These are phyloP conservation scores for Eptatretus burgeri DNA, from an alignment of 2,113 vertebrate species.

Conservation along the genomic window DNA sequence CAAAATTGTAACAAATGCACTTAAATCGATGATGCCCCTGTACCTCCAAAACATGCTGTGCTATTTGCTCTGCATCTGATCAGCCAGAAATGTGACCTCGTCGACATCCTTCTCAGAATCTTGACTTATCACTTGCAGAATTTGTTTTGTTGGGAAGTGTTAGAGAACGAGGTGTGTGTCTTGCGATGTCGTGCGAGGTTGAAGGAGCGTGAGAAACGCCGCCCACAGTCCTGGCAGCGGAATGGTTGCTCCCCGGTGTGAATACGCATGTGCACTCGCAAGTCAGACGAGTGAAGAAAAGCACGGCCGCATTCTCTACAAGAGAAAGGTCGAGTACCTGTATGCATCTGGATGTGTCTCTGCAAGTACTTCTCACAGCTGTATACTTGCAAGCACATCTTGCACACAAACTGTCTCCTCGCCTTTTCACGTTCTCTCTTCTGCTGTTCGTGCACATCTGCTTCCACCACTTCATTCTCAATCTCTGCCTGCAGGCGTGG, in stretches of 20 bases:
- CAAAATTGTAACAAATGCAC: no score
- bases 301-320: not conserved
- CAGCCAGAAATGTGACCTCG: no score
- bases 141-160: not conserved
- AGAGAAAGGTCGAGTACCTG: not conserved
- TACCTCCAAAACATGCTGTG: no score
- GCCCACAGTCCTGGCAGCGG: not conserved
- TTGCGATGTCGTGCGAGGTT: constrained; percentile 1
- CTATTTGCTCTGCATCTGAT: no score
- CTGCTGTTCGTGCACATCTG: no score
- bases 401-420: not conserved
- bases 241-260: not conserved
- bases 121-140: no score
- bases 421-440: no score
- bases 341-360: not conserved
- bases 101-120: no score
- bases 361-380: not conserved
- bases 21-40: no score
- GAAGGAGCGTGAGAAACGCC: not conserved
- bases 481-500: no score
- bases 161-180: not conserved
- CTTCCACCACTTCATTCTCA: no score
- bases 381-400: constrained; percentile 1
- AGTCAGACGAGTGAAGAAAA: not conserved
- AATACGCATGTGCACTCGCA: constrained; percentile 1